Evolutionary conservation across 2,888 invertebrate genomes (phyloP), one percentile per base, ranked within the genome.

Genomic region (Aromia moschata): DNA sequence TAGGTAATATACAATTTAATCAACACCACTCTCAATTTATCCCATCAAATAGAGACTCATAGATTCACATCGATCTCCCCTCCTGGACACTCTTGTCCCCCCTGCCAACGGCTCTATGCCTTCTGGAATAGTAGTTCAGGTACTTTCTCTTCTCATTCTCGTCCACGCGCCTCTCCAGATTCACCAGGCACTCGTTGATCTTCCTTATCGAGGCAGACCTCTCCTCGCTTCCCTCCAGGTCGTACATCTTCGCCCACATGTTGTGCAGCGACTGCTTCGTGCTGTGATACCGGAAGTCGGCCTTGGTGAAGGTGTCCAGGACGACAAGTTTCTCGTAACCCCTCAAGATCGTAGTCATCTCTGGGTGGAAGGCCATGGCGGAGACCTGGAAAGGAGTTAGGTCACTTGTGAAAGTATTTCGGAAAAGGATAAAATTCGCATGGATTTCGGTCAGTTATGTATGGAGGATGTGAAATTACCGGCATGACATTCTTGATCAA

Each of bases 91-190:
- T n/a, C 15, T 52, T 18, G 2, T 17, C 16, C 31, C 11, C 31
- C 5, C 25, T 25, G 25, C 25, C 25, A 14, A 16, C 12, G 10
- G 31, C 3, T 14, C 52, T n/a, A 9, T 16, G n/a, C n/a, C 11
- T 11, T 17, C n/a, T 38, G 17, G 46, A 40, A 55, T 70, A 69
- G 53, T 69, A 70, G 51, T 59, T 43, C 56, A 60, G 58, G 45
- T 68, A 70, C 55, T 71, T 71, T 55, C 62, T 70, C 41, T 56
- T 57, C 40, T 69, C 71, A 44, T 70, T 71, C 40, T 67, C 60
- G 12, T 55, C 45, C 1, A 65, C 69, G 49, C 64, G 68, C 46
- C 56, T 63, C 37, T 71, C 70, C 47, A 71, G 54, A 38, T 55
- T 64, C 5, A 33, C 44, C 25, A 71, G 41, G 51, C 69, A 70